These are phyloP conservation scores for Muscicapa striata DNA, from an alignment of 2,797 vertebrate genomes.

Conservation along the genomic window DNA sequence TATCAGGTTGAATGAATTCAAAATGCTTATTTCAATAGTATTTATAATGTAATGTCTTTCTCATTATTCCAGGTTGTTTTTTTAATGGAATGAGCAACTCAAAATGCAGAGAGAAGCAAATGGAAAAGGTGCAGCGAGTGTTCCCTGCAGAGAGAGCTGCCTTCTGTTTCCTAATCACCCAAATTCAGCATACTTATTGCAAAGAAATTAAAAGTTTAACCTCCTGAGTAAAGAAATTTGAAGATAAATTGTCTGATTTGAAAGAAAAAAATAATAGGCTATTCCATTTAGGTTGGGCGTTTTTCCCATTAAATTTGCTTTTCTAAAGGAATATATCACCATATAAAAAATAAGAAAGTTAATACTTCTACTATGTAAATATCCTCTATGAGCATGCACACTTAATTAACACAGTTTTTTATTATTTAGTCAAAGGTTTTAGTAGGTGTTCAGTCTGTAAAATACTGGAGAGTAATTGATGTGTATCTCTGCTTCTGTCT, in stretches of 20 bases:
- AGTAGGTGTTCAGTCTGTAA: neutral
- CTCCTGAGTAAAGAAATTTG: fast-evolving
- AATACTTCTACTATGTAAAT: neutral
- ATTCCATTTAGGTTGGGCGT: fast-evolving
- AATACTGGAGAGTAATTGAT: neutral
- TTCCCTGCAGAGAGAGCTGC: neutral
- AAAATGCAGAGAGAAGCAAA: neutral
- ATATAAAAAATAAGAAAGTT: neutral
- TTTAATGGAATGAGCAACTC: neutral
- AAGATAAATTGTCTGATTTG: neutral
- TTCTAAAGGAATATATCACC: neutral
- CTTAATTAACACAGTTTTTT: neutral
- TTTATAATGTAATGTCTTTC: neutral
- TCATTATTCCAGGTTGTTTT: neutral
- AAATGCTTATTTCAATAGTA: neutral
- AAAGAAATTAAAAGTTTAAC: neutral
- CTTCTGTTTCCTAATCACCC: neutral
- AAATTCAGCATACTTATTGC: neutral
- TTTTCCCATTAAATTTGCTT: neutral
- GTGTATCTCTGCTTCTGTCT: neutral
- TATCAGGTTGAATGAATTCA: neutral
- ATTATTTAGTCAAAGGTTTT: neutral
- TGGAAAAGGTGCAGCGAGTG: neutral
- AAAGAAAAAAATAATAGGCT: neutral
- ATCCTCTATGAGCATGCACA: neutral